Evolutionary conservation across 2,888 invertebrate genomes (phyloP).

Genomic region (Atethmia centrago): DNA sequence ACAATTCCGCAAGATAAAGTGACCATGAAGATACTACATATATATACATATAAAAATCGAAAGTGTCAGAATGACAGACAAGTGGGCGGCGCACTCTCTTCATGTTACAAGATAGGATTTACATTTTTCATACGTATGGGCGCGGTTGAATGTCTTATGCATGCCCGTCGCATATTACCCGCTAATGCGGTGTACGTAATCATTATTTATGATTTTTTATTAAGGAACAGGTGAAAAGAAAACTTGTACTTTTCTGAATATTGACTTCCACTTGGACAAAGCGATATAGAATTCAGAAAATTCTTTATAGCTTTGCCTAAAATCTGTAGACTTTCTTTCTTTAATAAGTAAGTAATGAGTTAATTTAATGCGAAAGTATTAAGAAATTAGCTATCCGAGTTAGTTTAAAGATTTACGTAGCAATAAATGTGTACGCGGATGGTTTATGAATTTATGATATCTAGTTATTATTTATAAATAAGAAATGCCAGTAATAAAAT

Average conservation of each 20-base stretch:
- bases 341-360: conserved; percentile 5
- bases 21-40: conserved; percentile 51
- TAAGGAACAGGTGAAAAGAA: neutral
- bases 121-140: conserved; percentile 41
- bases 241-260: conserved; percentile 5
- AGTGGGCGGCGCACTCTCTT: conserved; percentile 45
- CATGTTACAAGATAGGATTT: conserved; percentile 9
- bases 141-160: conserved; percentile 15
- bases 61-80: conserved; percentile 53
- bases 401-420: conserved; percentile 25
- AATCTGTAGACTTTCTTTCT: neutral
- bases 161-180: neutral
- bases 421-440: conserved; percentile 7
- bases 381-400: conserved; percentile 23
- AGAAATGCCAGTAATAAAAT: conserved; percentile 23
- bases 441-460: conserved; percentile 17
- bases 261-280: neutral
- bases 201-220: neutral
- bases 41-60: conserved; percentile 56
- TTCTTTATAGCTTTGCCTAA: neutral
- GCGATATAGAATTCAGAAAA: too few species aligned
- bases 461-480: conserved; percentile 24
- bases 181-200: neutral
- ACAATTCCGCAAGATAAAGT: conserved; percentile 21
- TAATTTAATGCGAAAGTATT: conserved; percentile 31